Evolutionary conservation across 2,113 vertebrate species (phyloP).

Genomic region (Aythya baeri): DNA sequence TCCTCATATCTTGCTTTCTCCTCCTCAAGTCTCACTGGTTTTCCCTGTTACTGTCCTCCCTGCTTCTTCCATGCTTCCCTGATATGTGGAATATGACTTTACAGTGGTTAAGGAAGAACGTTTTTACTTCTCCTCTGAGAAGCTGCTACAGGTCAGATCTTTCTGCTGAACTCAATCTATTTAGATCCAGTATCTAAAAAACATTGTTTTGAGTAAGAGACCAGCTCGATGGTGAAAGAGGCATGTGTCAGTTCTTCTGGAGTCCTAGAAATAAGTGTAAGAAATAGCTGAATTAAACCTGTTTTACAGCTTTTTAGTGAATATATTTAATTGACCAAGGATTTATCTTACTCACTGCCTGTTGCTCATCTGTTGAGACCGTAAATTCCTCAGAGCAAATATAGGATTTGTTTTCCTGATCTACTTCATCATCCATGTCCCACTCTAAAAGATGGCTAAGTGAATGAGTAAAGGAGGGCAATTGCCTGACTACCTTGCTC

Average conservation of each 20-base stretch:
- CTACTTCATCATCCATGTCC: not conserved
- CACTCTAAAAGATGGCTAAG: not conserved
- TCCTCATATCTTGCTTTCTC: not conserved
- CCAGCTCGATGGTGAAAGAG: not conserved
- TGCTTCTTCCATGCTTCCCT: not conserved
- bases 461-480: not conserved
- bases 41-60: not conserved
- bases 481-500: not conserved
- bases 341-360: not conserved
- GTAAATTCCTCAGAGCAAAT: not conserved
- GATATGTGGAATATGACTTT: not conserved
- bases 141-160: not conserved
- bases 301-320: not conserved
- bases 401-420: not conserved
- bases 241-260: not conserved
- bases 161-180: not conserved
- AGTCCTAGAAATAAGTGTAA: not conserved
- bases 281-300: not conserved
- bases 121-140: not conserved
- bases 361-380: not conserved
- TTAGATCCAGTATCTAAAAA: not conserved
- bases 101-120: not conserved
- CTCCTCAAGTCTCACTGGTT: not conserved
- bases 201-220: not conserved
- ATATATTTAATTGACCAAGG: not conserved